Conservation (phyloP, 2,797 vertebrate species). For the Sylvilagus floridanus region DNA sequence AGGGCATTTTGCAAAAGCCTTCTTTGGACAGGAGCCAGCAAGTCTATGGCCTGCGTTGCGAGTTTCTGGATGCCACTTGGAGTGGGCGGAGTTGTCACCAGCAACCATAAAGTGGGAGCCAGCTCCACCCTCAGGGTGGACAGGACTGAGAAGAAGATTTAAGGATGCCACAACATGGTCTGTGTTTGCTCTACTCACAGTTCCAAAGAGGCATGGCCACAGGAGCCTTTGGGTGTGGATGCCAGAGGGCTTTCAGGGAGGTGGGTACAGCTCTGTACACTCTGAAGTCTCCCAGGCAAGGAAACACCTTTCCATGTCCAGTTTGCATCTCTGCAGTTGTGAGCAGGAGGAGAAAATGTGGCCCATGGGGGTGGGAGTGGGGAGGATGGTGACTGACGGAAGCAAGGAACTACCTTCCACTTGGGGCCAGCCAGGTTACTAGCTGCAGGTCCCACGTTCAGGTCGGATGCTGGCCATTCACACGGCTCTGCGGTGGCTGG, state of each 20-base stretch:
- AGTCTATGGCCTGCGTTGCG: background rate
- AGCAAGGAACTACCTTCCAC: background rate
- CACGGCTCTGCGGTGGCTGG: background rate
- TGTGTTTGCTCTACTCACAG: background rate
- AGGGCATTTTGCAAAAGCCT: background rate
- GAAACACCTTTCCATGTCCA: slow-evolving; percentile 27
- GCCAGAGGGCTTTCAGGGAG: background rate
- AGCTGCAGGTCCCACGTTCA: background rate
- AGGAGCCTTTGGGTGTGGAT: background rate
- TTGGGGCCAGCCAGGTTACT: slow-evolving; percentile 10
- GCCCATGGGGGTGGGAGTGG: background rate
- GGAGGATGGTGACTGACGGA: background rate
- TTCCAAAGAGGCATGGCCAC: background rate
- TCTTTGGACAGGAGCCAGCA: background rate
- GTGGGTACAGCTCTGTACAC: background rate
- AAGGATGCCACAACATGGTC: background rate
- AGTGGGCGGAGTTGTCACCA: background rate
- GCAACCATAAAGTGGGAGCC: background rate
- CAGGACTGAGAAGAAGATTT: background rate
- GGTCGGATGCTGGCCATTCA: slow-evolving; percentile 29
- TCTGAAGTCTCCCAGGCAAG: background rate
- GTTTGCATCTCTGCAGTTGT: background rate
- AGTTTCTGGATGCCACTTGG: background rate
- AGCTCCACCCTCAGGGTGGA: background rate
- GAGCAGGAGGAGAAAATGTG: slow-evolving; percentile 12